Evolutionary conservation across 1,140 invertebrate species (phyloP), one percentile per base, ranked within the genome.

Genomic region (Mycetomoellerius zeteki): DNA sequence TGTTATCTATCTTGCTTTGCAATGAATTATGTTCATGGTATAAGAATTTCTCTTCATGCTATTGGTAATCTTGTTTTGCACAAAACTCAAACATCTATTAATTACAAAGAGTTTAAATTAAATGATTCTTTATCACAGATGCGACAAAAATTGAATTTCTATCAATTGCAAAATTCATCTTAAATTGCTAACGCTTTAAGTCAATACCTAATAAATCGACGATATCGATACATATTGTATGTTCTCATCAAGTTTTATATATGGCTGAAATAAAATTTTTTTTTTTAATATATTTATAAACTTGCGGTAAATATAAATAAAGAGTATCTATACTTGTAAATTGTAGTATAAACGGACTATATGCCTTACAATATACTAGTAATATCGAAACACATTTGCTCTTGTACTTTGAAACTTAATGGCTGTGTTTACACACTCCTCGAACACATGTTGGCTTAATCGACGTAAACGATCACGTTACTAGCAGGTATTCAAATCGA

Each of bases 371-470:
- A 82, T n/a, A 19, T 43, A 81, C 33, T 37, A 21, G 69, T 84
- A 84, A 62, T 43, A 72, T 54, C n/a, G 54, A 30, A 30, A 33
- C 33, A 19, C 64, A 33, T 86, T 86, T 86, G 65, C 85, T 86
- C 43, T 69, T 86, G 77, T 86, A 86, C 85, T 81, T 86, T 86
- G 85, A 81, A 86, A 81, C 76, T 81, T 64, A 81, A 86, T 86
- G 37, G 80, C 76, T 80, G 37, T 82, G 76, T 86, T 86, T 86
- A 81, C 76, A 67, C 52, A 80, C 75, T 86, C 37, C 52, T 80
- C 76, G 60, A 80, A 69, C 85, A 81, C 85, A 86, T 82, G 85
- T 69, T 86, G 85, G 52, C 76, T 69, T 69, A 80, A 86, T 67
- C 85, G 75, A 81, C 76, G 65, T 80, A 84, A 84, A 72, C 67